Evolutionary conservation across 1,140 invertebrate species (phyloP), one percentile per base, ranked within the genome.

Genomic region (Colletes gigas): DNA sequence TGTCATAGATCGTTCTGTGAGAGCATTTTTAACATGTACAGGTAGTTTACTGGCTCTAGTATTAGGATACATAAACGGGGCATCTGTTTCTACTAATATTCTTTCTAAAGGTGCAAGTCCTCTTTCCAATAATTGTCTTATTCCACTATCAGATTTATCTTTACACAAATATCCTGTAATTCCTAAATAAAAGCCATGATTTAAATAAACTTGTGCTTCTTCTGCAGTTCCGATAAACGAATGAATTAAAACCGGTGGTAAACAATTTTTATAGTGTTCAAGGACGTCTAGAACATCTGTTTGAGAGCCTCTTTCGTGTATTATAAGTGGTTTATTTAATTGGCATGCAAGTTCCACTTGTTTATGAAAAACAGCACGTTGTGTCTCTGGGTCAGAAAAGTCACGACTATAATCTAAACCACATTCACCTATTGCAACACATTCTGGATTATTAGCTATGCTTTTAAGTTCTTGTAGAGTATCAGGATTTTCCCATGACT

Each of bases 31-130:
- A 7, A 99, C 96, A 90, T 97, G 95, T 74, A 95, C 91, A 47
- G 98, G 97, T 86, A 99, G 92, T 92, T 99, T 99, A 21, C 97
- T 98, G 70, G 98, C 98, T 91, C 98, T 94, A 63, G 97, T 98
- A 91, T 99, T 99, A 0, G 98, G 98, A 92, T 98, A 99, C 97
- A 99, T 98, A 89, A 98, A 99, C 0, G 98, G 98, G 12, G 98
- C 96, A 94, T 99, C 98, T 3, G 97, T 98, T 93, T 99, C 98
- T 1, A 99, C 95, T 50, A 99, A 90, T 68, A 99, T 93, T 91
- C 95, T 95, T 86, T 99, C 97, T 82, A 99, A 89, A 3, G 98
- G 97, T 86, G 98, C 94, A 39, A 96, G 94, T 73, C 96, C 96
- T 88, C 97, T 96, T 55, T 97, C 96, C 15, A 99, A 91, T 66